Percentiles rank a stretch among this genome's conserved stretches.
Conservation (phyloP, 1,140 invertebrate species). For the Agrypnia vestita region DNA sequence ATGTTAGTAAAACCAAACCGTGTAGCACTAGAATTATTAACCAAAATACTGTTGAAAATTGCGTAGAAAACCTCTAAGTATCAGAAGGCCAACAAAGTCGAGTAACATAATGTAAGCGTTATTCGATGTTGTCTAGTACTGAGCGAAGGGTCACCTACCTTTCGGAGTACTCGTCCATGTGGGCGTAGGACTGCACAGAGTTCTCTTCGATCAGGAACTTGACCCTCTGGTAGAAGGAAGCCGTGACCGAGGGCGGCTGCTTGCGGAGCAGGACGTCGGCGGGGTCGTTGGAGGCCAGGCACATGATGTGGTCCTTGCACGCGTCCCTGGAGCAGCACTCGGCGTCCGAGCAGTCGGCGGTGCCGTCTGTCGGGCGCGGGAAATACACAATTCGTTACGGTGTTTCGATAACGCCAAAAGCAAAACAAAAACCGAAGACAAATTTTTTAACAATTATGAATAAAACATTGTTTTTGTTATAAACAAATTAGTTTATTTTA, state of each 20-base stretch:
- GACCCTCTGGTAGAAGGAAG: conserved; percentile 97
- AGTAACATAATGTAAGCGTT: conserved; percentile 48
- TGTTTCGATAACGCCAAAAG: too few species aligned
- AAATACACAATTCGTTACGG: conserved; percentile 62
- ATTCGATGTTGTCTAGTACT: conserved; percentile 32
- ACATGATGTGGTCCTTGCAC: conserved; percentile 94
- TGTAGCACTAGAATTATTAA: conserved; percentile 30
- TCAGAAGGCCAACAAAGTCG: conserved; percentile 33
- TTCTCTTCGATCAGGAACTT: conserved; percentile 99
- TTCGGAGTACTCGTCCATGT: conserved; percentile 97
- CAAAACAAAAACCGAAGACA: too few species aligned
- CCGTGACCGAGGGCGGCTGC: conserved; percentile 95
- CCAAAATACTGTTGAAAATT: not conserved
- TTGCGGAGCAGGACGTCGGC: conserved; percentile 95
- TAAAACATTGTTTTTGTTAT: not conserved
- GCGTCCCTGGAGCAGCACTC: conserved; percentile 91
- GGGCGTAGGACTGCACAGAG: conserved; percentile 97
- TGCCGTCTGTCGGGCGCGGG: conserved; percentile 83
- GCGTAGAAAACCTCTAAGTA: conserved; percentile 35
- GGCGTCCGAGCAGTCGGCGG: conserved; percentile 97
- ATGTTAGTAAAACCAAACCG: conserved; percentile 27
- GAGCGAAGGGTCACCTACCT: conserved; percentile 83
- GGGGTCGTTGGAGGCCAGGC: conserved; percentile 94
- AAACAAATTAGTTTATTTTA: not conserved
- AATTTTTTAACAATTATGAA: not conserved